A percentile compares a stretch with the other conserved stretches of the same genome.
Evolutionary conservation across 2,797 vertebrate species (phyloP).

Genomic region (Chloroceryle inda): DNA sequence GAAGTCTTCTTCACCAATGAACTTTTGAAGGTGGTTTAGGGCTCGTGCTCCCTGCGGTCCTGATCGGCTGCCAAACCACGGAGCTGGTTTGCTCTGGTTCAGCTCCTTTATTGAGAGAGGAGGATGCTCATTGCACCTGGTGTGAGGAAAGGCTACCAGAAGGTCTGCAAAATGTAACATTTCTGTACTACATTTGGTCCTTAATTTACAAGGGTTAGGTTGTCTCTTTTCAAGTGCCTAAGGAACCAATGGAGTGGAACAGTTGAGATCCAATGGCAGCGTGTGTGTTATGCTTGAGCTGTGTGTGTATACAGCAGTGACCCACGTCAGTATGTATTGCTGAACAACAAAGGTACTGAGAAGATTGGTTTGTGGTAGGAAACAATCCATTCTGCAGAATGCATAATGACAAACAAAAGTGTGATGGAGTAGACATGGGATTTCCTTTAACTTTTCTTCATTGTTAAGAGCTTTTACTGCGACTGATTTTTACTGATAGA

Average conservation of each 20-base stretch:
- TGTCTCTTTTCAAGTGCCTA: background rate
- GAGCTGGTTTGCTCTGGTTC: no score
- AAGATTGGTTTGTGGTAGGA: background rate
- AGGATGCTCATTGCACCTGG: no score
- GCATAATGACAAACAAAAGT: background rate
- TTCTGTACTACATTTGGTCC: no score
- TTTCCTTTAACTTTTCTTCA: background rate
- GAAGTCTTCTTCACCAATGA: no score
- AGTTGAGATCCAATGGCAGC: background rate
- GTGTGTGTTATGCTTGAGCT: background rate
- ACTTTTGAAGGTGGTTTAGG: no score
- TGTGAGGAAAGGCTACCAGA: no score
- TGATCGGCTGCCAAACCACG: no score
- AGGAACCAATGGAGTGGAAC: background rate
- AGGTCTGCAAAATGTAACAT: no score
- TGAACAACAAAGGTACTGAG: background rate
- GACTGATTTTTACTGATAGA: background rate
- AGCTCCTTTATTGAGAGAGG: no score
- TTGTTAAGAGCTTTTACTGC: background rate
- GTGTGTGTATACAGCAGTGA: background rate
- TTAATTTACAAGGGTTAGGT: no score
- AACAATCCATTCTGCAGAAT: background rate
- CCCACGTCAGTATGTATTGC: background rate
- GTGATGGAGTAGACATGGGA: accelerated
- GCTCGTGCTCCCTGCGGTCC: no score